Evolutionary conservation across 2,797 vertebrate genomes (phyloP).

Genomic region (Ptychadena robeensis): DNA sequence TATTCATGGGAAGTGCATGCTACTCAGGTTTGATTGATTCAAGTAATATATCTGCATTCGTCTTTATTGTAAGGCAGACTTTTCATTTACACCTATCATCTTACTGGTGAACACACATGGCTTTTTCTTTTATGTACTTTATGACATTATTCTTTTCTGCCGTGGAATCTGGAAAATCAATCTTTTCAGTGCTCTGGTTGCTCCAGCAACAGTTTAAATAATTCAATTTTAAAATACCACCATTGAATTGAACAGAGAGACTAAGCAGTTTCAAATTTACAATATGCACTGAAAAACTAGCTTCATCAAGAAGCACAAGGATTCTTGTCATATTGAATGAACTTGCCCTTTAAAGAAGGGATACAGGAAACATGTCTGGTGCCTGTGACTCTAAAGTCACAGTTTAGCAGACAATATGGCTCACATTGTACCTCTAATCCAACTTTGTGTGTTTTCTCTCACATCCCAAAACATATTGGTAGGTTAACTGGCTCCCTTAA

Average conservation of each 20-base stretch:
- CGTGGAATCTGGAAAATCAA: constrained; percentile 74
- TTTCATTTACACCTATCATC: constrained; percentile 22
- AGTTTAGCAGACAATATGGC: too few species aligned
- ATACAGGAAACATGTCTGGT: too few species aligned
- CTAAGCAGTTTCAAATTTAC: constrained; percentile 55
- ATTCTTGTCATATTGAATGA: too few species aligned
- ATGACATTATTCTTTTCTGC: constrained; percentile 79
- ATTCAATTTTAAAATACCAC: constrained; percentile 77
- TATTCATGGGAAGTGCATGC: constrained; percentile 22
- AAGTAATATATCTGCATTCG: constrained; percentile 13
- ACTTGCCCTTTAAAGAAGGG: too few species aligned
- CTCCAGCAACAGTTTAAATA: constrained; percentile 76
- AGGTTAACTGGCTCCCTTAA: too few species aligned
- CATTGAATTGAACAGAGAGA: constrained; percentile 72
- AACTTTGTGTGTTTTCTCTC: too few species aligned
- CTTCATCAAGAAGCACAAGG: constrained; percentile 35
- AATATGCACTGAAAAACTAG: constrained; percentile 49
- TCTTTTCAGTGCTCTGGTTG: constrained; percentile 78
- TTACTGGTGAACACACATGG: constrained; percentile 52
- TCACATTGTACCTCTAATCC: too few species aligned
- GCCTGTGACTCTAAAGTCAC: too few species aligned
- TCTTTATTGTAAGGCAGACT: not conserved
- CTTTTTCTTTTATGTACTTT: constrained; percentile 74
- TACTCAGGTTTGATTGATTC: constrained; percentile 23
- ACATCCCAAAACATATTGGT: too few species aligned